phyloP scores from a whole-genome alignment of 2,113 vertebrate species.

The Lamprologus ornatipinnis region DNA sequence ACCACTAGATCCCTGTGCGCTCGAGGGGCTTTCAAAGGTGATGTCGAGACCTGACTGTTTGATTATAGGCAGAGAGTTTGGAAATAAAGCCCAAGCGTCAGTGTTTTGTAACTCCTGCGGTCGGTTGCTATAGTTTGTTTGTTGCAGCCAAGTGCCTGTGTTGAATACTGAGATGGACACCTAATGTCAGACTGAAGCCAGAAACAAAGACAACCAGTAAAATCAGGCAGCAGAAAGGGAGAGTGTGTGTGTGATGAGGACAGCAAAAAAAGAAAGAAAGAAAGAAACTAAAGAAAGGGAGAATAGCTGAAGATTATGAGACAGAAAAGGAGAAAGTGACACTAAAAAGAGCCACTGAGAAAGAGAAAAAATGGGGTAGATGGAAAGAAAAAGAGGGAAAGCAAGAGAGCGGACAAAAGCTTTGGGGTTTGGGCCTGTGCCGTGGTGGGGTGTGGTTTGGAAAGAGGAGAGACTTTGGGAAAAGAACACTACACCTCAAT shows the following conservation, averaged over 20 bases:
- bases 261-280: neutral
- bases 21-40: constrained; percentile 23
- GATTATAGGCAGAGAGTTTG: neutral
- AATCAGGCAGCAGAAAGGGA: constrained; percentile 1
- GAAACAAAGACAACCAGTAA: constrained; percentile 6
- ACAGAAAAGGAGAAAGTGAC: neutral
- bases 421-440: constrained; percentile 55
- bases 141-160: constrained; percentile 15
- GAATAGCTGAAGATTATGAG: neutral
- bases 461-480: constrained; percentile 40
- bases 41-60: constrained; percentile 9
- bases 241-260: neutral
- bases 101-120: constrained; percentile 18
- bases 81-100: neutral
- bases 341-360: neutral
- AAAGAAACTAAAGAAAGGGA: neutral
- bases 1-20: constrained; percentile 5
- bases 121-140: constrained; percentile 45
- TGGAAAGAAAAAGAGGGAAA: constrained; percentile 33
- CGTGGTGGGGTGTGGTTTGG: constrained; percentile 63
- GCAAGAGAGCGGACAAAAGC: constrained; percentile 41
- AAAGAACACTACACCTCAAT: constrained; percentile 45
- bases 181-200: constrained; percentile 3
- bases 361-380: constrained; percentile 4
- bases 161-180: constrained; percentile 42